A percentile compares a stretch with the other conserved stretches of the same genome.
Evolutionary conservation across 1,140 invertebrate genomes (phyloP).

Genomic region (Microplitis mediator): DNA sequence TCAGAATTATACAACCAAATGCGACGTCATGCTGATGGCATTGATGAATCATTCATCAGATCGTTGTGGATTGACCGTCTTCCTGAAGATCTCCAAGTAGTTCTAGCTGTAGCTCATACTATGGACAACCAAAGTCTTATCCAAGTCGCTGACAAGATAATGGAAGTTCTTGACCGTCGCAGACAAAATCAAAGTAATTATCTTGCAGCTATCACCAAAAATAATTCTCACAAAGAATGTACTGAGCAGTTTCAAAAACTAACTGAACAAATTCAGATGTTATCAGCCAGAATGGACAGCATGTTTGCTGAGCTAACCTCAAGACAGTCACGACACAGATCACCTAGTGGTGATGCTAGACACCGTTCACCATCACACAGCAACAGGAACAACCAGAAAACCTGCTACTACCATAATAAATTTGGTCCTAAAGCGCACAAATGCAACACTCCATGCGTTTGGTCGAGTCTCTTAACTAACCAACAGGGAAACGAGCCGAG

Average conservation of each 20-base stretch:
- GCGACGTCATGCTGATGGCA: neutral
- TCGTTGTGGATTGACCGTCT: conserved; percentile 5
- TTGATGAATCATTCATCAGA: neutral
- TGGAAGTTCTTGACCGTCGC: neutral
- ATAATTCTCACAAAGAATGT: neutral
- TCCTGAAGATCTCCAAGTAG: neutral
- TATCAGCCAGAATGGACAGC: too few relatives aligned
- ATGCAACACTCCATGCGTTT: too few relatives aligned
- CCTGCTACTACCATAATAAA: too few relatives aligned
- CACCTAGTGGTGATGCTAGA: too few relatives aligned
- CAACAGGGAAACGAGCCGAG: too few relatives aligned
- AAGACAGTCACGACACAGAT: too few relatives aligned
- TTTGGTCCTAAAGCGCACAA: too few relatives aligned
- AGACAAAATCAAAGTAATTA: neutral
- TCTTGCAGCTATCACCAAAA: neutral
- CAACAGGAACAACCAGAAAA: too few relatives aligned
- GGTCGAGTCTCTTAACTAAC: too few relatives aligned
- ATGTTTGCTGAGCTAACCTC: too few relatives aligned
- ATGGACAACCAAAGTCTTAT: neutral
- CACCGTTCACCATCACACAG: too few relatives aligned
- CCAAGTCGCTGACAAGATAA: neutral
- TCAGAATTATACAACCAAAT: neutral
- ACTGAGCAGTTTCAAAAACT: neutral
- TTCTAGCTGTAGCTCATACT: neutral
- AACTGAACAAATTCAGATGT: neutral